Conservation (phyloP, 2,797 vertebrate species). For the Eidolon dupreanum region DNA sequence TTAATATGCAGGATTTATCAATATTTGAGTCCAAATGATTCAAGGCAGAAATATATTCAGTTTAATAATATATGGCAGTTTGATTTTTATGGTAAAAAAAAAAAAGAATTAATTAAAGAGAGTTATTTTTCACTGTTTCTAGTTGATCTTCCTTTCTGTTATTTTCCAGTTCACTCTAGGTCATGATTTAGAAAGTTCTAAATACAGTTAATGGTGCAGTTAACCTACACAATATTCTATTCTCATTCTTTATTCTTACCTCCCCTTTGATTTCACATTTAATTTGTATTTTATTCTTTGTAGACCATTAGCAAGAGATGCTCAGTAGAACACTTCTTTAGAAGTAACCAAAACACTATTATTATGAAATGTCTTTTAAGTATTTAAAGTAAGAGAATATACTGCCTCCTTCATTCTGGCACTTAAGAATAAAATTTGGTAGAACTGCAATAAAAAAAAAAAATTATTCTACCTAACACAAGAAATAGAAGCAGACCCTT, state of each 20-base stretch:
- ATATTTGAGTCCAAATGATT: background rate
- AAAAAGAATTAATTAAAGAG: background rate
- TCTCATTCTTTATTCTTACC: background rate
- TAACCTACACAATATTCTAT: background rate
- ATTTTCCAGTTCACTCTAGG: background rate
- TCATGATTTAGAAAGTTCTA: background rate
- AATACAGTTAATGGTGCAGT: background rate
- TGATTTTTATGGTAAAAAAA: background rate
- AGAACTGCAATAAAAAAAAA: background rate
- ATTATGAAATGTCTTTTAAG: background rate
- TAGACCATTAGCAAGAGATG: background rate
- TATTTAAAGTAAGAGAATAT: background rate
- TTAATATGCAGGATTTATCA: background rate
- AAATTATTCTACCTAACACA: background rate
- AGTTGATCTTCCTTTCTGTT: background rate
- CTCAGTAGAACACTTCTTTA: background rate
- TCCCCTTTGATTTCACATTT: conserved; percentile 31
- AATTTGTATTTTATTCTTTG: conserved; percentile 19
- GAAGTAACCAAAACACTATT: background rate
- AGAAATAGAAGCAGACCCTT: background rate
- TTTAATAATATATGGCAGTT: background rate
- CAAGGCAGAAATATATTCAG: background rate
- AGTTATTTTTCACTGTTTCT: background rate
- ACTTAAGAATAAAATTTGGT: background rate
- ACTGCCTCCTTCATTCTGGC: background rate